Conservation (phyloP, 2,797 vertebrate genomes). For the Poecilia gillii region DNA sequence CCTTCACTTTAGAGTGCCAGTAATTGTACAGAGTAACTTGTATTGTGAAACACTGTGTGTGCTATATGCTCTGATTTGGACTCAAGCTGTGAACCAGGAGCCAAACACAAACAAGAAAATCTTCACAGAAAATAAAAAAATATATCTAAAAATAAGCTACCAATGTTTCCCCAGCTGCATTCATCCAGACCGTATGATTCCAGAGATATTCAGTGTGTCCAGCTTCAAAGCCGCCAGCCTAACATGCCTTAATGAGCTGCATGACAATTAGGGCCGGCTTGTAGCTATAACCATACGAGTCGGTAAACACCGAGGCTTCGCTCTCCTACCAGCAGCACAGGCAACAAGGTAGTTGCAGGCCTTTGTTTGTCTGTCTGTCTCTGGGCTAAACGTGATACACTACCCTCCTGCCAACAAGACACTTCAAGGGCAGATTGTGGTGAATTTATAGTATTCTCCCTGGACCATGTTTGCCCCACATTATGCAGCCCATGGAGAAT, state of each 20-base stretch:
- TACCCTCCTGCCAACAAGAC: constrained; percentile 3
- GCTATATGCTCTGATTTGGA: not conserved
- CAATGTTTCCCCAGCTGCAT: constrained; percentile 33
- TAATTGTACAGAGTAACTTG: not conserved
- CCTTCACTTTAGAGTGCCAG: not conserved
- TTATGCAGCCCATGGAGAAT: constrained; percentile 7
- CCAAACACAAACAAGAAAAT: constrained; percentile 1
- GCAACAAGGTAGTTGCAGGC: not conserved
- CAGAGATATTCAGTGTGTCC: constrained; percentile 24
- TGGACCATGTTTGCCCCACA: not conserved
- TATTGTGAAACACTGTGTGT: not conserved
- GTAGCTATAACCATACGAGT: constrained; percentile 13
- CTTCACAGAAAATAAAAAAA: constrained; percentile 13
- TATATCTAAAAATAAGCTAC: not conserved
- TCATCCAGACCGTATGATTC: constrained; percentile 24
- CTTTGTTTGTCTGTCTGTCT: constrained; percentile 9
- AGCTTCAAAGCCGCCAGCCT: constrained; percentile 36
- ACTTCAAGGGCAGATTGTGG: constrained; percentile 3
- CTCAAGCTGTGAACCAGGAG: not conserved
- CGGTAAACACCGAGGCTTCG: not conserved
- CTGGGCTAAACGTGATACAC: not conserved
- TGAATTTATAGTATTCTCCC: not conserved
- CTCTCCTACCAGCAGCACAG: not conserved
- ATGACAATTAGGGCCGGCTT: constrained; percentile 30
- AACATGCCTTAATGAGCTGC: constrained; percentile 44